Evolutionary conservation across 2,113 vertebrate species (phyloP), one percentile per base, ranked within the genome.

Genomic region (Mormyrus lacerda): DNA sequence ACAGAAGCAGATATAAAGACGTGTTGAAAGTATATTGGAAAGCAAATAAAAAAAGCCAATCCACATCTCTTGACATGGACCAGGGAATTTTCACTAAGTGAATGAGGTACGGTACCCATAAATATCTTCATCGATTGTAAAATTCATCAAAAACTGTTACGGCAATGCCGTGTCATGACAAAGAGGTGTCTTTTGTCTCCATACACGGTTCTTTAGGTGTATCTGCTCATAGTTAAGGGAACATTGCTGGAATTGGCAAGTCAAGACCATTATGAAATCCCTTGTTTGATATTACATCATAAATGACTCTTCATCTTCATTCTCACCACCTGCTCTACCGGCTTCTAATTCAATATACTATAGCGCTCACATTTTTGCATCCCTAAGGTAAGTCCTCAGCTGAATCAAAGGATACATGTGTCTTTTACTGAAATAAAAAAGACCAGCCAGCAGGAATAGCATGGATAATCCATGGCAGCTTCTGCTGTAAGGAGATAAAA

Each of bases 201-300:
- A 69, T 4, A 31, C 61, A 31, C 1, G 3, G 61, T 27, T 13
- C 61, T 31, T 69, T 69, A 69, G 73, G 35, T 79, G 13, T 42
- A 79, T 31, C 73, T 39, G 17, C 17, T 79, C 73, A 39, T 79
- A 79, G 73, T 79, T 42, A 79, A 7, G 73, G 42, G 42, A 35
- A 31, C 65, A 35, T 17, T 19, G 73, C 35, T 76, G 69, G 39
- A 76, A 76, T 15, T 76, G 69, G 69, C 31, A 42, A 15, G 35
- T 2, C 5, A 42, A 8, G 31, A 79, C 42, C 15, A 8, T 42
- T 19, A 39, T 79, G 73, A 79, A 79, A 79, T 79, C 73, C 73
- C 73, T 79, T 79, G 73, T 79, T 79, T 79, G 21, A 79, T 79
- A 79, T 79, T 42, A 19, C 73, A 79, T 79, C 73, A 69, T 69